Evolutionary conservation across 2,888 invertebrate species (phyloP).

Genomic region (Amphiduros pacificus): DNA sequence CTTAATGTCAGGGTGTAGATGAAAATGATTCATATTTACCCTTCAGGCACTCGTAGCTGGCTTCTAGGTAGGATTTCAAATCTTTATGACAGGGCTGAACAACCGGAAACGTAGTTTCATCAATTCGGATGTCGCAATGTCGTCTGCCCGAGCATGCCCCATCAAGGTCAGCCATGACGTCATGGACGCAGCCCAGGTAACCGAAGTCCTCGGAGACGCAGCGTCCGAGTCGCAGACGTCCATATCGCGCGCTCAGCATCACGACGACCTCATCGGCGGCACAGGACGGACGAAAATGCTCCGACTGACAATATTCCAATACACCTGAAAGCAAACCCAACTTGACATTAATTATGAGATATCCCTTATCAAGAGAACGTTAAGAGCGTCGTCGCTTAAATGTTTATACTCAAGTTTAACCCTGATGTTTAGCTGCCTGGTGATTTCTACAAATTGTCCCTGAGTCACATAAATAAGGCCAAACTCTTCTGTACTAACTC

Average conservation of each 20-base stretch:
- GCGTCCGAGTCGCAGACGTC: slow-evolving; percentile 12
- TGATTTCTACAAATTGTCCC: no score
- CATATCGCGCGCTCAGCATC: not conserved
- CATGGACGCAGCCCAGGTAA: slow-evolving; percentile 17
- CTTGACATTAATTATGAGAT: no score
- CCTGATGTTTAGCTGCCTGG: no score
- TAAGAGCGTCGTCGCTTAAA: no score
- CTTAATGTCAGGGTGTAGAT: no score
- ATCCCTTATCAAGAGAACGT: no score
- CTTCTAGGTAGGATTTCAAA: slow-evolving; percentile 14
- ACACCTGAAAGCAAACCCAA: not conserved
- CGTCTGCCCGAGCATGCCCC: slow-evolving; percentile 21
- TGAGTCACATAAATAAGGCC: no score
- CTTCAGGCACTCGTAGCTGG: slow-evolving; percentile 13
- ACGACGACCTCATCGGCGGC: not conserved
- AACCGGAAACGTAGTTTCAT: slow-evolving; percentile 19
- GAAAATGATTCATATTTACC: no score
- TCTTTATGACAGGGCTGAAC: slow-evolving; percentile 14
- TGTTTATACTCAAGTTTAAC: no score
- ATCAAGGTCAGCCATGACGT: slow-evolving; percentile 21
- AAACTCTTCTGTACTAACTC: no score
- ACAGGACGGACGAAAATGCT: not conserved
- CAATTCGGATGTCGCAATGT: slow-evolving; percentile 20
- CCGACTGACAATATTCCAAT: not conserved
- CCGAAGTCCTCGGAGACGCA: slow-evolving; percentile 21